Conservation (phyloP, 2,888 invertebrate genomes). For the Disparrhopalites patrizii region DNA sequence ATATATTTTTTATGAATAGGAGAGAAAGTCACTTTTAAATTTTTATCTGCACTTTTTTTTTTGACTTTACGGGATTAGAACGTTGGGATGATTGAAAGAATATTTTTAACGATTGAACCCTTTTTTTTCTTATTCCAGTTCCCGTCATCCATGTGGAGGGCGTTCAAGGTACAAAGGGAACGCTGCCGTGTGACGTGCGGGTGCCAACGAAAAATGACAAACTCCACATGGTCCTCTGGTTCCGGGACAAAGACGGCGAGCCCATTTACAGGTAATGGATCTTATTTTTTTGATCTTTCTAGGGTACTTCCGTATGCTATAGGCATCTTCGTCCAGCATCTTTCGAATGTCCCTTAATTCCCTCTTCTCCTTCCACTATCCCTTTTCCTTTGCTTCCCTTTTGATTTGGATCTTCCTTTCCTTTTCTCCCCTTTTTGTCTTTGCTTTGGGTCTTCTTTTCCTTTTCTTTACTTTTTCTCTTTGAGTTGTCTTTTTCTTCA, state of each 20-base stretch:
- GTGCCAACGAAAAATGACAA: slow-evolving; percentile 73
- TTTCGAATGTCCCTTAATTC: too few relatives aligned
- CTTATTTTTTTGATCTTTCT: neutral
- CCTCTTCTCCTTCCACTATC: too few relatives aligned
- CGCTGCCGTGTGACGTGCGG: slow-evolving; percentile 80
- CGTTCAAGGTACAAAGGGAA: slow-evolving; percentile 73
- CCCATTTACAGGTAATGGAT: slow-evolving; percentile 56
- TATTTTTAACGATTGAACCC: slow-evolving; percentile 49
- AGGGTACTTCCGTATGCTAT: neutral
- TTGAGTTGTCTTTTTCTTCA: too few relatives aligned
- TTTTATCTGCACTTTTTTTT: too few relatives aligned
- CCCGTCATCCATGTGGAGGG: slow-evolving; percentile 76
- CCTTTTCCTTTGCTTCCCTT: neutral
- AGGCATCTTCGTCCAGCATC: too few relatives aligned
- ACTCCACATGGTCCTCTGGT: slow-evolving; percentile 85
- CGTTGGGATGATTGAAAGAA: too few relatives aligned
- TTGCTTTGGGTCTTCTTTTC: neutral
- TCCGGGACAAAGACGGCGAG: slow-evolving; percentile 76
- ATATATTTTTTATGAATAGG: too few relatives aligned
- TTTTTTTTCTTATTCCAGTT: slow-evolving; percentile 61
- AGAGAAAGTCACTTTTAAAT: too few relatives aligned
- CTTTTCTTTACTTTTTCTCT: neutral
- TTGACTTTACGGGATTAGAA: too few relatives aligned
- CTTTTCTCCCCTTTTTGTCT: neutral
- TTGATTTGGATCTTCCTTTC: neutral